Evolutionary conservation across 2,797 vertebrate species (phyloP).

Genomic region (Microctenopoma stevenorrisi): DNA sequence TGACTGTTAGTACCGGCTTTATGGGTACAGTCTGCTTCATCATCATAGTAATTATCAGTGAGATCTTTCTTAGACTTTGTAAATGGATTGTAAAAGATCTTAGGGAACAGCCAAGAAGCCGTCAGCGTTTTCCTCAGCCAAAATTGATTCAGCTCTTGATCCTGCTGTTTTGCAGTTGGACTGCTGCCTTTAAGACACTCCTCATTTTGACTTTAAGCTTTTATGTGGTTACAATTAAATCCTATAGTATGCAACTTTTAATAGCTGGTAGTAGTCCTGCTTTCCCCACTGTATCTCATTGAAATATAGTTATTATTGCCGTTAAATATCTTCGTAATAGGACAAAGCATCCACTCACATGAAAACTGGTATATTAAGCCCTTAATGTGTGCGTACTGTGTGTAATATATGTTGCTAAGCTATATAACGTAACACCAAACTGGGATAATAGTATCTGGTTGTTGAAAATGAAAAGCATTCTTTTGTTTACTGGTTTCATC

Average conservation of each 20-base stretch:
- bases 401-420: neutral
- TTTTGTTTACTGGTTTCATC: neutral
- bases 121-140: constrained; percentile 23
- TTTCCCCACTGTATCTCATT: neutral
- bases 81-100: constrained; percentile 28
- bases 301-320: neutral
- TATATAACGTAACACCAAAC: too few relatives aligned
- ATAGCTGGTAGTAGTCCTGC: neutral
- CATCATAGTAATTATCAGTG: constrained; percentile 32
- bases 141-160: constrained; percentile 16
- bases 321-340: neutral
- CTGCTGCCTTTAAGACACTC: constrained; percentile 38
- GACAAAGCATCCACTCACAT: neutral
- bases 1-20: constrained; percentile 1
- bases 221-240: constrained; percentile 11
- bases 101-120: neutral
- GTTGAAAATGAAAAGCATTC: too few relatives aligned
- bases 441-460: too few relatives aligned
- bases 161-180: constrained; percentile 42
- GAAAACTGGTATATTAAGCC: neutral
- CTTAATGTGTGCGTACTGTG: neutral
- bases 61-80: constrained; percentile 18
- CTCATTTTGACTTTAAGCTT: constrained; percentile 16
- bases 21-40: constrained; percentile 9
- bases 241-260: constrained; percentile 17